These are phyloP conservation scores for Atopsyche davidsoni DNA, from an alignment of 1,140 invertebrate species.

Conservation along the genomic window DNA sequence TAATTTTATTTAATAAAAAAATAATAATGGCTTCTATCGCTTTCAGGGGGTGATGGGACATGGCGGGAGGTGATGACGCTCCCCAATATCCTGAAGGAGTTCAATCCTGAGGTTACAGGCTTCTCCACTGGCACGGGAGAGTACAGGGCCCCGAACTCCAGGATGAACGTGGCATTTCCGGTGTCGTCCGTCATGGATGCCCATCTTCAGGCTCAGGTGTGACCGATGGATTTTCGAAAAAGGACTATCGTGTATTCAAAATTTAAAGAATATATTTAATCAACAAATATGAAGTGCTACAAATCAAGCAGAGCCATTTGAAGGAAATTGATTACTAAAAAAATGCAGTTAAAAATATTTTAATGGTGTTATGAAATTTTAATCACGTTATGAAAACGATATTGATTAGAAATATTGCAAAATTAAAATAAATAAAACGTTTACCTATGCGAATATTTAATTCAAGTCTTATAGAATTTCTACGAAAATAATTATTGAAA, in stretches of 20 bases:
- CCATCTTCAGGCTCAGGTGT: constrained; percentile 57
- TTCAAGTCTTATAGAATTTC: too few species aligned
- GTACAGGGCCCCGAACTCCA: constrained; percentile 58
- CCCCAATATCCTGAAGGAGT: constrained; percentile 68
- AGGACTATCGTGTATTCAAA: not conserved
- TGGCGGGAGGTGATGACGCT: constrained; percentile 65
- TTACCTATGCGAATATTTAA: too few species aligned
- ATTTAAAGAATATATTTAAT: too few species aligned
- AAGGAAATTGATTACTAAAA: too few species aligned
- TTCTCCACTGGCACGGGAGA: constrained; percentile 66
- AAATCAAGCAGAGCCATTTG: too few species aligned
- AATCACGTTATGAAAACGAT: too few species aligned
- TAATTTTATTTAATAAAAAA: not conserved
- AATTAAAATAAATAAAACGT: too few species aligned
- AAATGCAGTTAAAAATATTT: too few species aligned
- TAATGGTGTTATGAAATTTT: too few species aligned
- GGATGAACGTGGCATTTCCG: constrained; percentile 64
- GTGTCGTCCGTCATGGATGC: constrained; percentile 68
- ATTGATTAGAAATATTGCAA: too few species aligned
- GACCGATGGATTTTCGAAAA: not conserved
- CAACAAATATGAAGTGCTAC: too few species aligned
- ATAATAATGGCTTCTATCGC: constrained; percentile 2
- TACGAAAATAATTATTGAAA: too few species aligned
- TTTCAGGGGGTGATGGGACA: constrained; percentile 57
- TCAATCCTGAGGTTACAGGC: constrained; percentile 60